phyloP scores from a whole-genome alignment of 2,113 vertebrate genomes.

The Leucopsar rothschildi region DNA sequence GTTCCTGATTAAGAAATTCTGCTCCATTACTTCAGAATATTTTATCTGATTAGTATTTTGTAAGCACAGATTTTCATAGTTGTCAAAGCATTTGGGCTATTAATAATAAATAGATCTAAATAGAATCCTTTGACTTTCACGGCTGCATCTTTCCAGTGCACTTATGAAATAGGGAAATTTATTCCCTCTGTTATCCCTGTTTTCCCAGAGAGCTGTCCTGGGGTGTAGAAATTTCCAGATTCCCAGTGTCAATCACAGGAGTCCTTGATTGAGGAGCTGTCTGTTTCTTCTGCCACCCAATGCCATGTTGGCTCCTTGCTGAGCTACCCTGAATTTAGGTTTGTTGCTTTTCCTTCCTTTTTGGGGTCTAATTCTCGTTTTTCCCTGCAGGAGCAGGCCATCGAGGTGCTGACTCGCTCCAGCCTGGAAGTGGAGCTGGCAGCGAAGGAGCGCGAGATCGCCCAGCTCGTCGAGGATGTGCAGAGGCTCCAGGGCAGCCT shows the following conservation, averaged over 20 bases:
- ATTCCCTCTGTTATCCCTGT: background rate
- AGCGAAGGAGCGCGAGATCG: slow-evolving; percentile 93
- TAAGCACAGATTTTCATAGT: slow-evolving; percentile 47
- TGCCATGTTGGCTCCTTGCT: background rate
- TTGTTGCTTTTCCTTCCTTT: background rate
- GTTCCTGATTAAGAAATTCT: slow-evolving; percentile 43
- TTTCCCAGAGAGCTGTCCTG: background rate
- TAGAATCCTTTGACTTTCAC: slow-evolving; percentile 25
- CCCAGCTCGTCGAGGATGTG: slow-evolving; percentile 94
- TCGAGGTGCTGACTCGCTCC: slow-evolving; percentile 84
- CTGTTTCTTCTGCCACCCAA: background rate
- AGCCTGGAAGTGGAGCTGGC: slow-evolving; percentile 93
- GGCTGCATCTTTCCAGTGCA: background rate
- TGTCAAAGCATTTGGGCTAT: slow-evolving; percentile 50
- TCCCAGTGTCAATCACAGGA: accelerated
- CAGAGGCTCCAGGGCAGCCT: slow-evolving; percentile 97
- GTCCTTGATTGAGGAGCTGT: background rate
- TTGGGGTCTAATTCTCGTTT: accelerated
- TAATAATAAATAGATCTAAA: slow-evolving; percentile 60
- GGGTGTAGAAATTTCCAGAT: background rate
- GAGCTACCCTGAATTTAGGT: background rate
- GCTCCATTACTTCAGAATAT: slow-evolving; percentile 55
- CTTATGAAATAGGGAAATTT: background rate
- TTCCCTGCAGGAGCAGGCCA: slow-evolving; percentile 78
- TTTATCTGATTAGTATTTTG: slow-evolving; percentile 60